Evolutionary conservation across 2,113 vertebrate species (phyloP).

Genomic region (Thamnaconus septentrionalis): DNA sequence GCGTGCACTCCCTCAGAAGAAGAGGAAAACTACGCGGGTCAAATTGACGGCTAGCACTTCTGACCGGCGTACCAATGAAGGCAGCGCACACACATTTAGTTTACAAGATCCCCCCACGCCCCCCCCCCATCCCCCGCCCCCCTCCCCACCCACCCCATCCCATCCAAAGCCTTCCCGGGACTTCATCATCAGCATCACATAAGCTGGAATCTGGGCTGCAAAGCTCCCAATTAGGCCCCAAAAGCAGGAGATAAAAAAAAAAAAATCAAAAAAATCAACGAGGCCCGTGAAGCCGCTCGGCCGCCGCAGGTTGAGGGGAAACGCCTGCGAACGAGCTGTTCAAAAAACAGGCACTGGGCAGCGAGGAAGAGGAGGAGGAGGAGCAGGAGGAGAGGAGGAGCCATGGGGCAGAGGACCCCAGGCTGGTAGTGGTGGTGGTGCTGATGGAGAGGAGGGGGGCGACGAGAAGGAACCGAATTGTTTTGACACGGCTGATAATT

Average conservation of each 20-base stretch:
- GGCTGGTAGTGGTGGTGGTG: no score
- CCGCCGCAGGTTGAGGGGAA: constrained; percentile 22
- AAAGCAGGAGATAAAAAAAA: no score
- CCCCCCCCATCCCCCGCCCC: no score
- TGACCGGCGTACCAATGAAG: constrained; percentile 72
- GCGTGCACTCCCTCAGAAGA: constrained; percentile 34
- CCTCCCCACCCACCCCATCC: no score
- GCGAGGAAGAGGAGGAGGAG: no score
- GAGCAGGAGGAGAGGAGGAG: no score
- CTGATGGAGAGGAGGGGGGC: constrained; percentile 53
- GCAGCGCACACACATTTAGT: constrained; percentile 59
- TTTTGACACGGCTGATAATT: constrained; percentile 80
- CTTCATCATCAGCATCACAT: constrained; percentile 70
- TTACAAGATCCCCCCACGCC: constrained; percentile 71
- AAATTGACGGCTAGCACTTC: constrained; percentile 66
- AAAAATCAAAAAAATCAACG: no score
- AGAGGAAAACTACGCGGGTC: constrained; percentile 73
- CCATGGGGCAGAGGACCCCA: constrained; percentile 47
- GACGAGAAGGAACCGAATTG: constrained; percentile 72
- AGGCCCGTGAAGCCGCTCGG: constrained; percentile 53
- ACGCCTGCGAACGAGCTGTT: constrained; percentile 55
- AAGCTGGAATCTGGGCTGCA: constrained; percentile 67
- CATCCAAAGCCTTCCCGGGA: constrained; percentile 71
- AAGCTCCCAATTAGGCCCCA: constrained; percentile 86
- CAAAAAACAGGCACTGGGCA: no score